phyloP scores from a whole-genome alignment of 2,113 vertebrate genomes.

The Sturnus vulgaris region DNA sequence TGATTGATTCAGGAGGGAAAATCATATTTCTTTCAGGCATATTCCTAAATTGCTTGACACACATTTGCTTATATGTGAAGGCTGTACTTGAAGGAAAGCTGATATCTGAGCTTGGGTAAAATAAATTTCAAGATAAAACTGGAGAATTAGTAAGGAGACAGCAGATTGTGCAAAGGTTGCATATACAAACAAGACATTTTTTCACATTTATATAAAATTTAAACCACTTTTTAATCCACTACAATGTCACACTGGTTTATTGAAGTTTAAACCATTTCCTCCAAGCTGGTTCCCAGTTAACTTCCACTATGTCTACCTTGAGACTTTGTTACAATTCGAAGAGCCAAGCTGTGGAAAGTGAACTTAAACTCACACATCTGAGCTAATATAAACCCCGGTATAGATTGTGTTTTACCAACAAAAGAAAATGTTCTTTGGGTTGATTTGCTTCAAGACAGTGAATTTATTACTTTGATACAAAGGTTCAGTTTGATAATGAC shows the following conservation, averaged over 20 bases:
- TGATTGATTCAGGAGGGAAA: slow-evolving; percentile 55
- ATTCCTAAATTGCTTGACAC: slow-evolving; percentile 46
- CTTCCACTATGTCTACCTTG: background rate
- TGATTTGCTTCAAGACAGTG: background rate
- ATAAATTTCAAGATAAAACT: background rate
- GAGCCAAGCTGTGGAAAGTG: background rate
- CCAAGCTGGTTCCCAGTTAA: background rate
- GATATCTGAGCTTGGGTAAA: background rate
- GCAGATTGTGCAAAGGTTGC: background rate
- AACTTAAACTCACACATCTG: background rate
- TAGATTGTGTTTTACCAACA: background rate
- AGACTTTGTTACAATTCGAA: background rate
- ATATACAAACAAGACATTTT: background rate
- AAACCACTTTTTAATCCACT: background rate
- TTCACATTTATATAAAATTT: background rate
- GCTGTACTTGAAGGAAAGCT: slow-evolving; percentile 22
- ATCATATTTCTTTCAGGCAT: slow-evolving; percentile 33
- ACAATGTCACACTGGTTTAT: background rate
- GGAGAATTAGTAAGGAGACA: background rate
- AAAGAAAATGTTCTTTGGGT: background rate
- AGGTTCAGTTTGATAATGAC: background rate
- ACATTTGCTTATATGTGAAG: slow-evolving; percentile 45
- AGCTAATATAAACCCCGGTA: background rate
- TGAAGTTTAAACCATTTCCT: background rate
- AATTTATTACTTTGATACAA: background rate